Base-by-base conservation (phyloP, 2,113 vertebrate genomes). In the Lophura nycthemera region DNA sequence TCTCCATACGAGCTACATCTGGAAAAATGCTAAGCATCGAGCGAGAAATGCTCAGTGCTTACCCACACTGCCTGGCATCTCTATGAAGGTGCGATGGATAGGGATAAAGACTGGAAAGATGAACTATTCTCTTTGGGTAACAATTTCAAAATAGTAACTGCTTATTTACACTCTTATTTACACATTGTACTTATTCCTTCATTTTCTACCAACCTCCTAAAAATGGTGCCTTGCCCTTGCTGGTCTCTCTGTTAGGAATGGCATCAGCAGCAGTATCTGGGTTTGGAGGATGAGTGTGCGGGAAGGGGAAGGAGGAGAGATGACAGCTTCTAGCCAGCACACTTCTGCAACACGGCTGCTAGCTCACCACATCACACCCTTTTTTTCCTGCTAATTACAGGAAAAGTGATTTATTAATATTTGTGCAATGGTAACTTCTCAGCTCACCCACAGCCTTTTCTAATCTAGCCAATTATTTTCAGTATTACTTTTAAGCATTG, bases 401-500 rank as follows among this genome's bases (percentile, higher is more conserved):
- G 83, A 92, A 95, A 95, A 93, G 61, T 79, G 71, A 90, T 95
- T 91, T 91, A 97, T 96, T 95, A 92, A 95, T 95, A 91, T 94
- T 93, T 96, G 83, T 96, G 93, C 86, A 82, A 78, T 96, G 81
- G 73, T 92, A 96, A 92, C 85, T 92, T 93, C 83, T 92, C 93
- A 96, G 66, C 88, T 96, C 86, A 90, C 89, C 87, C 95, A 92
- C 92, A 93, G 78, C 50, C 85, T 90, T 91, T 96, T 94, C 85
- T 92, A 96, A 95, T 95, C 56, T 86, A 86, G 66, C 76, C 90
- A 97, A 95, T 97, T 96, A 96, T 96, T 90, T 94, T 96, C 87
- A 80, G 88, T 63, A 90, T 90, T 96, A 83, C 66, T 94, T 94
- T 93, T 87, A 95, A 90, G 48, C 66, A 84, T 60, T 79, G 64